Conservation (phyloP, 2,888 invertebrate species). For the Phrixothrix hirtus region DNA sequence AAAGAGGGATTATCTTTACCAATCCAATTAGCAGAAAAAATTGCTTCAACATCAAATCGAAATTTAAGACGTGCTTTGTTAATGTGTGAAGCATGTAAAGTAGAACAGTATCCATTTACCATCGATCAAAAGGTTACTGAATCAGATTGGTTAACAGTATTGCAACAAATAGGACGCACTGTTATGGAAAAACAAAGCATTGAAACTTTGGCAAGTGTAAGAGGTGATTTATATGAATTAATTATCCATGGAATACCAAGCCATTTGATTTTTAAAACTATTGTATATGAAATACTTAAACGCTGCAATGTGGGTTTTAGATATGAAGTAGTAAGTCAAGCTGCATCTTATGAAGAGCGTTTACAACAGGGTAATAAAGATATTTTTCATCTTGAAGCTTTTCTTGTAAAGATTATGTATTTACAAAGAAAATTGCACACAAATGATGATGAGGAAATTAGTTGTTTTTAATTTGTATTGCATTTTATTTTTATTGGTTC, state of each 20-base stretch:
- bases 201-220: slow-evolving; percentile 78
- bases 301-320: slow-evolving; percentile 92
- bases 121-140: slow-evolving; percentile 78
- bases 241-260: slow-evolving; percentile 92
- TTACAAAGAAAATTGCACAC: slow-evolving; percentile 89
- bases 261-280: slow-evolving; percentile 86
- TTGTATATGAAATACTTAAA: slow-evolving; percentile 80
- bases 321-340: slow-evolving; percentile 80
- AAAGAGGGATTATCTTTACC: slow-evolving; percentile 83
- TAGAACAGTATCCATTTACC: slow-evolving; percentile 84
- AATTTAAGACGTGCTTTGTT: slow-evolving; percentile 91
- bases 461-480: slow-evolving; percentile 53
- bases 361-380: slow-evolving; percentile 91
- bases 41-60: slow-evolving; percentile 79
- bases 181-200: slow-evolving; percentile 88
- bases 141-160: slow-evolving; percentile 91
- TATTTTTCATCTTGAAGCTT: slow-evolving; percentile 96
- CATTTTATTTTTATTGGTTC: not conserved
- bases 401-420: slow-evolving; percentile 95
- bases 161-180: slow-evolving; percentile 83
- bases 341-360: slow-evolving; percentile 90
- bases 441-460: slow-evolving; percentile 66
- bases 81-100: slow-evolving; percentile 92
- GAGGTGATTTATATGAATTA: slow-evolving; percentile 90
- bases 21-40: slow-evolving; percentile 71